A percentile compares a stretch with the other conserved stretches of the same genome.
Conservation (phyloP, 2,797 vertebrate genomes). For the Trachurus trachurus region DNA sequence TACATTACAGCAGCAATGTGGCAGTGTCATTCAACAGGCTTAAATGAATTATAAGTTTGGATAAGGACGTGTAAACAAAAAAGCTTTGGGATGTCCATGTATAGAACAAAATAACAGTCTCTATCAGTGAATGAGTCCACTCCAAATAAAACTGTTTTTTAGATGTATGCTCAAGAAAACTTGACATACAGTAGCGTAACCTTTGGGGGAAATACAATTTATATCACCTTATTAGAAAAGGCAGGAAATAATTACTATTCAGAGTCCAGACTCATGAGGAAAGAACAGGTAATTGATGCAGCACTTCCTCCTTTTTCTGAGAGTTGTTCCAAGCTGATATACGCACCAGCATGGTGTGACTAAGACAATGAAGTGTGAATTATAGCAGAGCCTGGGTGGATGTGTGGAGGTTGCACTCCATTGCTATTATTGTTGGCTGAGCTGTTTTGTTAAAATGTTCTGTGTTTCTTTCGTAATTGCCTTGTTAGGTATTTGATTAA, state of each 20-base stretch:
- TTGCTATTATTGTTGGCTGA: slow-evolving; percentile 3
- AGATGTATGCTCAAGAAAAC: neutral
- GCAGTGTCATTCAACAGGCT: slow-evolving; percentile 8
- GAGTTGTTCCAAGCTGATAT: neutral
- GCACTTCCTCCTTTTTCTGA: neutral
- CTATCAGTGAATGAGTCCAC: neutral
- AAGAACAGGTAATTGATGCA: neutral
- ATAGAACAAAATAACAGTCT: neutral
- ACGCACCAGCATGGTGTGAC: neutral
- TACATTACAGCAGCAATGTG: slow-evolving; percentile 3
- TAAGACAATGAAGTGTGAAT: slow-evolving; percentile 16
- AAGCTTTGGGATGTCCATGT: neutral
- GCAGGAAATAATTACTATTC: too few relatives aligned
- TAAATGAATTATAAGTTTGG: slow-evolving; percentile 1
- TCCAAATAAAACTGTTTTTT: neutral
- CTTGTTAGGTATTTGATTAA: neutral
- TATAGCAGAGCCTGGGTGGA: neutral
- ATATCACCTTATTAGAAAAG: neutral
- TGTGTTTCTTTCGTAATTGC: neutral
- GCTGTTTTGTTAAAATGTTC: neutral
- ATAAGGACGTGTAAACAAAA: slow-evolving; percentile 22
- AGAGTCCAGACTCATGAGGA: neutral
- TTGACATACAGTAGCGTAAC: neutral
- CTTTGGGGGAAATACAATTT: neutral
- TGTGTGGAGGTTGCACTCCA: neutral